Base-by-base conservation (phyloP, 1,140 invertebrate genomes). In the Drosophila ficusphila region DNA sequence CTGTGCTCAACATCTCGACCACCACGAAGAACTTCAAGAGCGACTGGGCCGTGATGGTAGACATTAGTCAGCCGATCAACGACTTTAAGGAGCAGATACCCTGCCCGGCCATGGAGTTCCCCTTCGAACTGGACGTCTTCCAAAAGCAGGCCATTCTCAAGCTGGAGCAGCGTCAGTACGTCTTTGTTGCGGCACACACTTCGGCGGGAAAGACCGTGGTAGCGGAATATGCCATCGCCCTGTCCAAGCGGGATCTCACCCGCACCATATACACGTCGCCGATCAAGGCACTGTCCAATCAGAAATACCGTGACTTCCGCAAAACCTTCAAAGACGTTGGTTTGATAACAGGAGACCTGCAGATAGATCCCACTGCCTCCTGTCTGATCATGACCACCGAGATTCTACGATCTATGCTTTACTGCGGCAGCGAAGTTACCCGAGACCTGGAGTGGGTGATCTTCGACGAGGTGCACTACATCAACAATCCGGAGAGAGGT, bases 311-410 rank as follows among this genome's bases (percentile, higher is more conserved):
- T 33, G 99, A 99, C 89, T 99, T 99, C 91, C 98, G 97, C 90
- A 95, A 95, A 42, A 95, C 94, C 41, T 99, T 99, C 91, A 95
- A 97, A 53, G 97, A 97, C 86, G 98, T 99, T 23, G 98, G 98
- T 4, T 92, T 99, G 0, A 94, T 99, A 7, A 99, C 98, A 0
- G 98, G 98, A 0, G 98, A 99, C 92, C 94, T 99, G 48, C 98
- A 99, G 92, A 96, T 99, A 23, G 98, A 99, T 90, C 95, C 95
- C 41, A 97, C 96, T 11, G 98, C 98, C 1, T 95, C 96, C 2
- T 99, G 98, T 92, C 94, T 99, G 0, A 99, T 99, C 36, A 99
- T 99, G 98, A 99, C 99, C 0, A 99, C 99, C 1, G 99, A 99
- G 94, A 99, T 99, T 88, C 92, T 99, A 11, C 94, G 98, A 64